phyloP scores from a whole-genome alignment of 2,113 vertebrate genomes.

The Rhinichthys klamathensis region DNA sequence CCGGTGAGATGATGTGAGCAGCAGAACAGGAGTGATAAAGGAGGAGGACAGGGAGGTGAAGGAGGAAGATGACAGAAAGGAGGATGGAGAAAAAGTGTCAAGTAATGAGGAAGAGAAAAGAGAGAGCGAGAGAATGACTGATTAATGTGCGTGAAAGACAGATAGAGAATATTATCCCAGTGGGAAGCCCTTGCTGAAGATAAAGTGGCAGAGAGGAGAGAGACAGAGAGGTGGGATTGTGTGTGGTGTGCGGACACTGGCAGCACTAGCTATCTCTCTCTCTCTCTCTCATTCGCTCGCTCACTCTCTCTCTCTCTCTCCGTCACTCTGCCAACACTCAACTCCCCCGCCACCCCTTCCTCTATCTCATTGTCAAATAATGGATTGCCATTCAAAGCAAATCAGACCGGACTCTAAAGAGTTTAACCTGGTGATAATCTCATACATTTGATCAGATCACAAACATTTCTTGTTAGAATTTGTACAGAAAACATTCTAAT shows the following conservation, averaged over 20 bases:
- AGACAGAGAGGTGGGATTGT: conserved; percentile 15
- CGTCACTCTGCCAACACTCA: conserved; percentile 6
- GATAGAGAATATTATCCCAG: conserved; percentile 31
- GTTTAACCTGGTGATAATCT: conserved; percentile 26
- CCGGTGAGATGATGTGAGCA: conserved; percentile 17
- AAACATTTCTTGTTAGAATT: not conserved
- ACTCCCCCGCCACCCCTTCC: conserved; percentile 24
- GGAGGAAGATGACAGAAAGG: conserved; percentile 1
- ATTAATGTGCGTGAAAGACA: conserved; percentile 43
- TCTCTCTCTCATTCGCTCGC: not conserved
- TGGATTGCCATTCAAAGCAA: conserved; percentile 20
- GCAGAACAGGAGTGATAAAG: conserved; percentile 30
- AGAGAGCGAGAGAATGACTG: conserved; percentile 32
- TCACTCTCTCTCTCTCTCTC: conserved; percentile 1
- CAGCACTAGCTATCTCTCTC: not conserved
- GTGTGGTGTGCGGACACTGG: conserved; percentile 22
- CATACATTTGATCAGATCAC: not conserved
- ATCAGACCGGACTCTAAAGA: not conserved
- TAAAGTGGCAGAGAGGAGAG: conserved; percentile 33
- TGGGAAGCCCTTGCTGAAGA: conserved; percentile 28
- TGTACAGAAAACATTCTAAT: not conserved
- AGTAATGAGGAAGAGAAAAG: conserved; percentile 39
- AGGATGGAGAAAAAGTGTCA: conserved; percentile 26
- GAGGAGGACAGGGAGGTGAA: conserved; percentile 21
- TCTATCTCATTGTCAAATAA: conserved; percentile 32